These are phyloP conservation scores for Temnothorax curvispinosus DNA, from an alignment of 1,140 invertebrate genomes.

Conservation along the genomic window DNA sequence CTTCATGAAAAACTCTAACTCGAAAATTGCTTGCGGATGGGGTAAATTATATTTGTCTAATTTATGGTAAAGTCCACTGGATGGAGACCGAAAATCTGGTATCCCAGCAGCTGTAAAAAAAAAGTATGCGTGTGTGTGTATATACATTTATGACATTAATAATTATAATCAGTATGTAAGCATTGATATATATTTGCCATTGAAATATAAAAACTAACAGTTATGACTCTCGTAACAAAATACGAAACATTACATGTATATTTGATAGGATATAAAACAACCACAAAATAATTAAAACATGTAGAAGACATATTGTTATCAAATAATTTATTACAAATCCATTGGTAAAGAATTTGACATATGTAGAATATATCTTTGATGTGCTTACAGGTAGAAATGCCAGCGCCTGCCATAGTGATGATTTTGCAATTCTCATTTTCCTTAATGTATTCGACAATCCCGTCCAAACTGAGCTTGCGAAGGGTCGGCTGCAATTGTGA, in stretches of 20 bases:
- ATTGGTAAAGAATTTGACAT: neutral
- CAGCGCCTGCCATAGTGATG: constrained; percentile 97
- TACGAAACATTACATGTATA: neutral
- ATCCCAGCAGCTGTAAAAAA: constrained; percentile 93
- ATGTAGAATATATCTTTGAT: neutral
- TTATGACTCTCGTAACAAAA: constrained; percentile 52
- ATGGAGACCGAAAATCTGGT: constrained; percentile 96
- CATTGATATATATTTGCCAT: constrained; percentile 12
- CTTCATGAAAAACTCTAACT: constrained; percentile 92
- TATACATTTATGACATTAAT: neutral
- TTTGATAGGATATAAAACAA: neutral
- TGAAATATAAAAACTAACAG: neutral
- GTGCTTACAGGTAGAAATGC: constrained; percentile 96
- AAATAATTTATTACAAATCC: no score
- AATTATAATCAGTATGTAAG: neutral
- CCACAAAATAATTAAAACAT: neutral
- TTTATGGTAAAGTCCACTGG: constrained; percentile 96
- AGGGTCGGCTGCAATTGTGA: constrained; percentile 71
- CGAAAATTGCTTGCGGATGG: constrained; percentile 98
- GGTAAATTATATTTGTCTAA: constrained; percentile 96
- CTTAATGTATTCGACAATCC: constrained; percentile 90
- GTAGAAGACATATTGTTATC: no score
- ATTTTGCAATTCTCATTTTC: constrained; percentile 93
- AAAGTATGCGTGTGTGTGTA: neutral
- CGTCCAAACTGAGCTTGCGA: constrained; percentile 88